phyloP scores from a whole-genome alignment of 2,113 vertebrate species.

The Epinephelus fuscoguttatus region DNA sequence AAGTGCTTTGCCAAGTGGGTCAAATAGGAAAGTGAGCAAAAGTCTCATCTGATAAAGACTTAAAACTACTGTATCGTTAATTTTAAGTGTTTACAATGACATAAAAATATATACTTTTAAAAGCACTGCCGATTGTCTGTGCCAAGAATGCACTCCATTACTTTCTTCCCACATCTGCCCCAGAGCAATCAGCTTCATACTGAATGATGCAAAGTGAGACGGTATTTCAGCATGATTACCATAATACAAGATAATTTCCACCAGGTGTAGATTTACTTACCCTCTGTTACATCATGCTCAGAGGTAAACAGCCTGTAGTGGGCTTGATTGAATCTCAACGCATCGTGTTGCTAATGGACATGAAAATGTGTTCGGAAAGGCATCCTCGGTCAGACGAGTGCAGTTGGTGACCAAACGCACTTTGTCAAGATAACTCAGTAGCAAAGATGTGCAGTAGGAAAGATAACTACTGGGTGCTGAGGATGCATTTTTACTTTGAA shows the following conservation, averaged over 20 bases:
- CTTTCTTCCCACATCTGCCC: conserved; percentile 2
- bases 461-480: neutral
- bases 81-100: neutral
- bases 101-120: neutral
- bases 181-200: neutral
- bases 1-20: neutral
- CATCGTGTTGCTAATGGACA: conserved; percentile 23
- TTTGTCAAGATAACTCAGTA: neutral
- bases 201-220: conserved; percentile 28
- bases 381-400: neutral
- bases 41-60: neutral
- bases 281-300: conserved; percentile 48
- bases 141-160: neutral
- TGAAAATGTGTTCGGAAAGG: conserved; percentile 11
- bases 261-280: conserved; percentile 29
- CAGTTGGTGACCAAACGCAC: neutral
- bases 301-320: conserved; percentile 11
- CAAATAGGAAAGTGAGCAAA: neutral
- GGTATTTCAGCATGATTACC: conserved; percentile 15
- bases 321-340: conserved; percentile 15
- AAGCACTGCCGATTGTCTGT: neutral
- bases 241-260: conserved; percentile 33
- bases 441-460: neutral
- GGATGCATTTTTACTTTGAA: neutral
- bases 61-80: neutral